A percentile compares a stretch with the other conserved stretches of the same genome.
Conservation (phyloP, 2,888 invertebrate species). For the Pristionchus mayeri region DNA sequence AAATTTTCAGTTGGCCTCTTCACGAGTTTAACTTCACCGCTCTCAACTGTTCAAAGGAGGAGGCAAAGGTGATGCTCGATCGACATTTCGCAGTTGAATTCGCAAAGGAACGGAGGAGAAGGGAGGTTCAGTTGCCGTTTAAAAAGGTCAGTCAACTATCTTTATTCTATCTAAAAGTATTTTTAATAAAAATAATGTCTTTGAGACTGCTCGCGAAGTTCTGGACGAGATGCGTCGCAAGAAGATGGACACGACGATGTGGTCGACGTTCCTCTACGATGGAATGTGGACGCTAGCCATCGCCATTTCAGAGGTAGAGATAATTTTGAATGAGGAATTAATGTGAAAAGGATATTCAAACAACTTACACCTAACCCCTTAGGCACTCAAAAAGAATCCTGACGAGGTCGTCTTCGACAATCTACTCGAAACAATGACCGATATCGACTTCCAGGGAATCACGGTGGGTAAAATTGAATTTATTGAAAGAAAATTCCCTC, state of each 20-base stretch:
- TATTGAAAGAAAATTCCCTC: too few species aligned
- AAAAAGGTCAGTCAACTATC: too few species aligned
- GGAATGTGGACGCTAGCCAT: conserved; percentile 97
- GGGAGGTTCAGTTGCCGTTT: conserved; percentile 56
- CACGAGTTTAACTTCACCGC: not conserved
- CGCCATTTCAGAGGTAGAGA: conserved; percentile 82
- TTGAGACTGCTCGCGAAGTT: conserved; percentile 56
- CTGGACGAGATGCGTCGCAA: conserved; percentile 80
- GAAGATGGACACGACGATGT: conserved; percentile 78
- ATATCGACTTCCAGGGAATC: conserved; percentile 94
- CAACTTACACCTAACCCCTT: too few species aligned
- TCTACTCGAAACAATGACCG: conserved; percentile 83
- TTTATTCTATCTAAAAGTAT: too few species aligned
- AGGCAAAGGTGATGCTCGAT: conserved; percentile 87
- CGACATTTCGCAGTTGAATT: conserved; percentile 84
- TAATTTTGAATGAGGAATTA: not conserved
- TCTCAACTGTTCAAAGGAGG: conserved; percentile 82
- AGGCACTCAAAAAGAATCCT: too few species aligned
- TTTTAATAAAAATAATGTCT: not conserved
- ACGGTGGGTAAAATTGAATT: conserved; percentile 81
- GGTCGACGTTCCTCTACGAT: conserved; percentile 93
- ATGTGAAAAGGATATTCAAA: not conserved
- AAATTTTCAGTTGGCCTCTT: not conserved
- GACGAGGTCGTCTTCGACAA: conserved; percentile 57
- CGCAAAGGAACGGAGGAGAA: conserved; percentile 61